Evolutionary conservation across 2,113 vertebrate genomes (phyloP), one percentile per base, ranked within the genome.

Genomic region (Syngnathus typhle): DNA sequence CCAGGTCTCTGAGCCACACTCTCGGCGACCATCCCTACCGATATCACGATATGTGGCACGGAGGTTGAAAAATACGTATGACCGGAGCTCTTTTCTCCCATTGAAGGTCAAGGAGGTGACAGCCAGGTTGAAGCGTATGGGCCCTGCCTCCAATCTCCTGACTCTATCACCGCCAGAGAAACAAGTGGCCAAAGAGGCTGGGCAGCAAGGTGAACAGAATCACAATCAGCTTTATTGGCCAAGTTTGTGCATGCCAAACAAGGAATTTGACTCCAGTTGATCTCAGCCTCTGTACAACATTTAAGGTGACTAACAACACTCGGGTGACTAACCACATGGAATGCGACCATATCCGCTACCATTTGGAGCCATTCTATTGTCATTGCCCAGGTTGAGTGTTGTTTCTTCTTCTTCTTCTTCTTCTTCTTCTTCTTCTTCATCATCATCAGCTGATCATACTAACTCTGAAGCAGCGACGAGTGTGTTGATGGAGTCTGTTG

Each of bases 21-120:
- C 27, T 27, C 27, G 27, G 27, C 27, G 27, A 27, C 27, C 27
- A 27, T 32, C 27, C 27, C 27, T 32, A 1, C 27, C 27, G 0
- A 32, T 32, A 32, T 32, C 27, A 1, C 27, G 27, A 32, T 32
- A 32, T 32, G 1, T 32, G 27, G 27, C 27, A 32, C 27, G 27
- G 27, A 0, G 27, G 27, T 32, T 32, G 27, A 32, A 32, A 32
- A 4, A 1, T 18, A n/a, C 15, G 38, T 13, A n/a, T 23, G 0
- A 46, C 15, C n/a, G 7, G 62, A 27, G 32, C 6, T n/a, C 5
- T 69, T 23, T 60, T 38, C 18, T 58, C 5, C 3, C 37, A 72
- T 61, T 64, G 44, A 60, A 88, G 87, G 84, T 98, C 19, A 90
- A 88, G 54, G 77, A 68, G 59, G 68, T 88, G 67, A 87, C 92